Percentiles rank a stretch among this genome's conserved stretches.
These are phyloP conservation scores for Corapipo altera DNA, from an alignment of 2,113 vertebrate species.

Conservation along the genomic window DNA sequence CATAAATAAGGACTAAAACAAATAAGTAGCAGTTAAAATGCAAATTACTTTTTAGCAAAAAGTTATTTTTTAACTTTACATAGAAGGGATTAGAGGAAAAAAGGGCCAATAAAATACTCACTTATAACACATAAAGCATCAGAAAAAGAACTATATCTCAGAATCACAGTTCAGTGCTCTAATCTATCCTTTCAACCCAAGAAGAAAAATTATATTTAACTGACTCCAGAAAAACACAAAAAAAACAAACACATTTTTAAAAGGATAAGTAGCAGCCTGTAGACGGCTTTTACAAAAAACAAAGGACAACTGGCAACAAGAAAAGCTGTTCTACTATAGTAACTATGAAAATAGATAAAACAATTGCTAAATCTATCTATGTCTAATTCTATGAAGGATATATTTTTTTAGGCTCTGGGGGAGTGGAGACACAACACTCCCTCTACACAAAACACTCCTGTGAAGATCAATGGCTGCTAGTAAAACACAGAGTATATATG, in stretches of 20 bases:
- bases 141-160: neutral
- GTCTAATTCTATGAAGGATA: neutral
- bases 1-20: neutral
- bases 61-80: neutral
- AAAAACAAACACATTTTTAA: neutral
- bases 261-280: neutral
- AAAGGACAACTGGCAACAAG: neutral
- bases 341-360: neutral
- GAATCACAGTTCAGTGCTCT: neutral
- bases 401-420: neutral
- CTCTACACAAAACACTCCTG: neutral
- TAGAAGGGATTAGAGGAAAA: neutral
- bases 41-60: neutral
- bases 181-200: neutral
- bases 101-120: neutral
- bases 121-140: neutral
- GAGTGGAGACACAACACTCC: neutral
- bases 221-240: neutral
- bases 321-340: neutral
- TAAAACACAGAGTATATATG: accelerated
- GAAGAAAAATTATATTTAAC: neutral
- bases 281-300: neutral
- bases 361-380: neutral
- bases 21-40: neutral
- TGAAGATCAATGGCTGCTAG: neutral